Evolutionary conservation across 2,888 invertebrate species (phyloP), one percentile per base, ranked within the genome.

Genomic region (Dasypogon diadema): DNA sequence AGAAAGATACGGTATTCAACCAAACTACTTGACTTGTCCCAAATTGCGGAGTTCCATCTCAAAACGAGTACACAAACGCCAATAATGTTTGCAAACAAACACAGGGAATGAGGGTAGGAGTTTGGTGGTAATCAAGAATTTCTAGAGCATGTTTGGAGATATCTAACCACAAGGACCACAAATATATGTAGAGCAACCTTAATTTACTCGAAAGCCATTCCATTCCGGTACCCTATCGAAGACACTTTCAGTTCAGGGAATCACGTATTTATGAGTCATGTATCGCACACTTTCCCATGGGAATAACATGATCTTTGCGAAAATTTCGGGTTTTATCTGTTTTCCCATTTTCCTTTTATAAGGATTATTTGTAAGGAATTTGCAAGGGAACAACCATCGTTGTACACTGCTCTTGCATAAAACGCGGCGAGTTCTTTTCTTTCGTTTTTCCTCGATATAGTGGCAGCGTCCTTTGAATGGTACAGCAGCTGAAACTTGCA

Each of bases 51-150:
- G 51, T 51, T 51, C 18, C 51, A 51, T 51, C 51, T 51, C 51
- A 21, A 51, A 51, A 51, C 21, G 51, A 16, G 51, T 21, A 51
- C 51, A 51, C 51, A 51, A 51, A 21, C 18, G 51, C 51, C 51
- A 51, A 51, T 51, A 51, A 51, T 51, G 51, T 51, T 51, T n/a
- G 51, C 51, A 51, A 51, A 51, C 51, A 16, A 42, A 42, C n/a
- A 42, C 42, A 42, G 8, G 42, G 42, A 42, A 42, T 5, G 51
- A 18, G 51, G 18, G 42, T 42, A 42, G 10, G n/a, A 12, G 42
- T 12, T 12, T 42, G 51, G 51, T 51, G 2, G 51, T 51, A 51
- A 16, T 51, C 51, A 51, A 51, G 51, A 51, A 51, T 21, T 42
- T 21, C 51, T 51, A 18, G 1, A 21, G 51, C 51, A 51, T 51